phyloP scores from a whole-genome alignment of 2,888 invertebrate species.

The Notodonta ziczac region DNA sequence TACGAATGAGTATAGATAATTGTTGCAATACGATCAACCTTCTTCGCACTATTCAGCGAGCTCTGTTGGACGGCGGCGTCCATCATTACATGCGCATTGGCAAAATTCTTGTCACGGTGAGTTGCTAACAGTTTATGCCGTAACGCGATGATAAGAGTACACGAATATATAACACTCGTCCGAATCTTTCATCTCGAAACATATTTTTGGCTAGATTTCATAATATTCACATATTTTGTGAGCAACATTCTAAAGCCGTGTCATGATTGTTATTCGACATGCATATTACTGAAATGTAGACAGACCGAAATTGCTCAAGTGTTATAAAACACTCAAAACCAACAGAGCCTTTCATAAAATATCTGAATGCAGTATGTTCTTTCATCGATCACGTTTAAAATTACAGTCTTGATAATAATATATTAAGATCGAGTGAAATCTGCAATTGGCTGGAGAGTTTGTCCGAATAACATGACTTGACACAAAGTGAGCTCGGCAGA shows the following conservation, averaged over 20 bases:
- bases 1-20: slow-evolving; percentile 57
- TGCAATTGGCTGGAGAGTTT: slow-evolving; percentile 38
- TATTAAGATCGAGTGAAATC: slow-evolving; percentile 49
- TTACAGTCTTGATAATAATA: slow-evolving; percentile 31
- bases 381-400: slow-evolving; percentile 32
- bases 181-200: slow-evolving; percentile 27
- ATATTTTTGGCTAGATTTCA: slow-evolving; percentile 26
- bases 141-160: slow-evolving; percentile 21
- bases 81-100: slow-evolving; percentile 32
- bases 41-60: slow-evolving; percentile 32
- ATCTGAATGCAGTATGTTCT: slow-evolving; percentile 18
- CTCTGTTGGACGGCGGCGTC: slow-evolving; percentile 15
- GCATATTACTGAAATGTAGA: slow-evolving; percentile 34
- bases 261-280: slow-evolving; percentile 34
- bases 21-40: slow-evolving; percentile 38
- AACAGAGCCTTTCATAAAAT: slow-evolving; percentile 19
- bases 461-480: slow-evolving; percentile 47
- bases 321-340: slow-evolving; percentile 32
- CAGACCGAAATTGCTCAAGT: slow-evolving; percentile 29
- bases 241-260: slow-evolving; percentile 27
- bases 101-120: slow-evolving; percentile 22
- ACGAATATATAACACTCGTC: slow-evolving; percentile 31
- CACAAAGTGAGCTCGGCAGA: slow-evolving; percentile 34
- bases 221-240: slow-evolving; percentile 28
- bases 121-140: slow-evolving; percentile 21